Conservation (phyloP, 64 coral and sea anemone genomes). For the Acropora tenuis region DNA sequence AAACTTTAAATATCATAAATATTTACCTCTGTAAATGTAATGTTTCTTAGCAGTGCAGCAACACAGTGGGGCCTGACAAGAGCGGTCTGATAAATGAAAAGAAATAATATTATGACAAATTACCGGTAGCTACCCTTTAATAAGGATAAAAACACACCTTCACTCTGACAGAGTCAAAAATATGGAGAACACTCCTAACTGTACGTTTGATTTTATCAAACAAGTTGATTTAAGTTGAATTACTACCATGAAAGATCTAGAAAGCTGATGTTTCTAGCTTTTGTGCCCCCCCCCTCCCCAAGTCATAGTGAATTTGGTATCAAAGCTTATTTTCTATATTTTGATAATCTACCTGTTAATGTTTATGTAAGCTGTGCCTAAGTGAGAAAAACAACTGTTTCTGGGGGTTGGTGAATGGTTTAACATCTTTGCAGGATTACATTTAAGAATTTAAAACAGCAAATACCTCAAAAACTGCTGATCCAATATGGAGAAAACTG, state of each 20-base stretch:
- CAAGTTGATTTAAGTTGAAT: too few relatives aligned
- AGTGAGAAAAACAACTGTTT: slow-evolving; percentile 41
- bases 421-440: background rate
- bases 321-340: slow-evolving; percentile 58
- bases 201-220: too few relatives aligned
- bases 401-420: background rate
- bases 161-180: too few relatives aligned
- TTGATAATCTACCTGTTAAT: slow-evolving; percentile 57
- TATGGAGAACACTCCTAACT: too few relatives aligned
- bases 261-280: background rate
- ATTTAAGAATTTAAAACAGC: background rate
- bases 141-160: too few relatives aligned
- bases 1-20: background rate
- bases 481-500: background rate
- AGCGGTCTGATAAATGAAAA: slow-evolving; percentile 73
- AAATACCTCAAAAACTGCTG: background rate
- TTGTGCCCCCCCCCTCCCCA: slow-evolving; percentile 52
- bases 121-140: too few relatives aligned
- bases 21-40: slow-evolving; percentile 81
- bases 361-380: slow-evolving; percentile 36
- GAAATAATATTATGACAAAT: background rate
- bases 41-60: slow-evolving; percentile 86
- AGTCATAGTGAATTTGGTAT: slow-evolving; percentile 62
- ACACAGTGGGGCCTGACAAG: slow-evolving; percentile 96
- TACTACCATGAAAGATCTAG: too few relatives aligned